Evolutionary conservation across 2,888 invertebrate genomes (phyloP).

Genomic region (Galeruca laticollis): DNA sequence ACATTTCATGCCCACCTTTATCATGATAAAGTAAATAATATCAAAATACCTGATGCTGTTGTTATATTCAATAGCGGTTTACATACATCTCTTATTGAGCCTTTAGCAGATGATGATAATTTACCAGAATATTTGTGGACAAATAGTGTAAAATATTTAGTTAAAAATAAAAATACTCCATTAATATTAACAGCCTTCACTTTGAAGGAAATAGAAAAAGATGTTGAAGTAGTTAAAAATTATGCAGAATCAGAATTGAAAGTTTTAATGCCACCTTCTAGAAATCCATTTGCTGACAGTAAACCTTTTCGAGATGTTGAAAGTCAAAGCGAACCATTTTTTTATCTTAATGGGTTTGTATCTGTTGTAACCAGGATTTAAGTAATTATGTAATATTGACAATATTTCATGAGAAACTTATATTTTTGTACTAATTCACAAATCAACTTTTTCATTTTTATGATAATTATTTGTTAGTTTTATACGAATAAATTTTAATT

Average conservation of each 20-base stretch:
- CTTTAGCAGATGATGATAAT: slow-evolving; percentile 8
- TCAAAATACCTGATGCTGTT: slow-evolving; percentile 57
- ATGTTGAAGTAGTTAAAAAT: slow-evolving; percentile 47
- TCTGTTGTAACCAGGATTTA: slow-evolving; percentile 43
- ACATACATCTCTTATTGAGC: slow-evolving; percentile 52
- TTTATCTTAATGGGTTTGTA: slow-evolving; percentile 58
- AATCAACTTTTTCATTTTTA: too few species aligned
- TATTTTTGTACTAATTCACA: not conserved
- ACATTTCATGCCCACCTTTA: slow-evolving; percentile 50
- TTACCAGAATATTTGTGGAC: slow-evolving; percentile 55
- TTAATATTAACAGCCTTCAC: slow-evolving; percentile 61
- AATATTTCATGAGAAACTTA: not conserved
- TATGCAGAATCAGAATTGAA: slow-evolving; percentile 38
- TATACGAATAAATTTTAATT: too few species aligned
- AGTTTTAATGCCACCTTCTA: slow-evolving; percentile 46
- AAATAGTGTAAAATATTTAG: slow-evolving; percentile 52
- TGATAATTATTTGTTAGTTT: too few species aligned
- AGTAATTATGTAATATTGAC: not conserved
- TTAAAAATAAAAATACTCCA: slow-evolving; percentile 49
- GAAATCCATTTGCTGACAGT: slow-evolving; percentile 56
- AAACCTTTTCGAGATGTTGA: slow-evolving; percentile 58
- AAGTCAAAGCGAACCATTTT: slow-evolving; percentile 51
- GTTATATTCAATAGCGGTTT: slow-evolving; percentile 62
- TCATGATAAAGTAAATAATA: slow-evolving; percentile 52
- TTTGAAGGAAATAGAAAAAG: slow-evolving; percentile 55